These are phyloP conservation scores for Peromyscus attwateri DNA, from an alignment of 2,797 vertebrate species.

Conservation along the genomic window DNA sequence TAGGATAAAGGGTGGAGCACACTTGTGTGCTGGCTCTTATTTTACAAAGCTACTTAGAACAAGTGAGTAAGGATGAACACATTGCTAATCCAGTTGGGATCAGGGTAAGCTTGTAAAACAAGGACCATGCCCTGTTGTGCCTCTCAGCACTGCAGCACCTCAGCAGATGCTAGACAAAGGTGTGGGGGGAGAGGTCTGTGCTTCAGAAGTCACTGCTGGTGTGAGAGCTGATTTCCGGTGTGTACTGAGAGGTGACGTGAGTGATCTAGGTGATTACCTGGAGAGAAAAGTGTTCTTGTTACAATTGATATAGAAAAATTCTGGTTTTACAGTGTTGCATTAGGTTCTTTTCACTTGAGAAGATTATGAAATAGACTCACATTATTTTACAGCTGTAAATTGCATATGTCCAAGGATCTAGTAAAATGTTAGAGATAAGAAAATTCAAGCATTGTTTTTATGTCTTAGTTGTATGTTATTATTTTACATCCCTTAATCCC, in stretches of 20 bases:
- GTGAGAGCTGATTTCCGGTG: background rate
- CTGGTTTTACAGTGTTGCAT: background rate
- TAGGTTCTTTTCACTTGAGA: constrained; percentile 50
- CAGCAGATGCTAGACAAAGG: background rate
- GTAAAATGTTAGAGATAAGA: constrained; percentile 53
- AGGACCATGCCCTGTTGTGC: background rate
- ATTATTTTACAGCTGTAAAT: constrained; percentile 22
- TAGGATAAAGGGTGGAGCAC: background rate
- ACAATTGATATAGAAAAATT: background rate
- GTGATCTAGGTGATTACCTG: background rate
- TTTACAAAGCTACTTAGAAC: constrained; percentile 39
- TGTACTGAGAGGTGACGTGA: no score
- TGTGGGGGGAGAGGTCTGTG: background rate
- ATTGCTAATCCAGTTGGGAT: background rate
- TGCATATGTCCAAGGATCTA: background rate
- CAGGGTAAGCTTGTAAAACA: background rate
- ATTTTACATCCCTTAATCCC: background rate
- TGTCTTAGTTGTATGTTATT: background rate
- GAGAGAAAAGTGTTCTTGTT: background rate
- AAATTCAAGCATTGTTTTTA: constrained; percentile 24
- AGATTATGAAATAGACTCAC: background rate
- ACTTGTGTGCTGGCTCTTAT: background rate
- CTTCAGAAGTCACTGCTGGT: background rate
- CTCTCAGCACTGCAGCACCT: background rate
- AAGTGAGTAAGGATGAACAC: background rate